These are phyloP conservation scores for Psettodes erumei DNA, from an alignment of 2,113 vertebrate genomes.

Conservation along the genomic window DNA sequence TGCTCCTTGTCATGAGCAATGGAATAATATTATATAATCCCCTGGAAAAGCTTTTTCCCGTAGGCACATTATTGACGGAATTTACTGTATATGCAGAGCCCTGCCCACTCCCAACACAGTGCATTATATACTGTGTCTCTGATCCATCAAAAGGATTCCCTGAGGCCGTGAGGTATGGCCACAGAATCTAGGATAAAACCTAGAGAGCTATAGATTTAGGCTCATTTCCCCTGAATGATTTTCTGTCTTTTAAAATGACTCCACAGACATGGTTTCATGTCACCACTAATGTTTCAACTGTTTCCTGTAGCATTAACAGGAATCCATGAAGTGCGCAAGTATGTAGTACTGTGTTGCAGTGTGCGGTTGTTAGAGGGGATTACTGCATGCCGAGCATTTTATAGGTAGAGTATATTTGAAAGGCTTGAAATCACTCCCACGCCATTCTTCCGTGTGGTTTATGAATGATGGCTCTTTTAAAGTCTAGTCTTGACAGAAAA, in stretches of 20 bases:
- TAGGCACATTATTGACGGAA: constrained; percentile 55
- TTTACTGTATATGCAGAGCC: constrained; percentile 39
- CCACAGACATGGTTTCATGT: constrained; percentile 70
- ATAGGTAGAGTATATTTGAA: constrained; percentile 22
- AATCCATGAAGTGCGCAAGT: constrained; percentile 53
- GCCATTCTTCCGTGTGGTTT: constrained; percentile 10
- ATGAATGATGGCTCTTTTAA: constrained; percentile 34
- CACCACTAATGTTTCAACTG: constrained; percentile 77
- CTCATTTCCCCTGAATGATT: constrained; percentile 81
- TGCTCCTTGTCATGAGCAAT: constrained; percentile 19
- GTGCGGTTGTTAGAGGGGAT: constrained; percentile 2
- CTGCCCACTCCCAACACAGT: constrained; percentile 8
- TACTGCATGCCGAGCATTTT: constrained; percentile 41
- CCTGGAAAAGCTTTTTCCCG: constrained; percentile 27
- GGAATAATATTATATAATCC: constrained; percentile 48
- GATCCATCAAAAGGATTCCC: constrained; percentile 51
- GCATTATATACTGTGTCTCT: constrained; percentile 27
- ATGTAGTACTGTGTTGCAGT: constrained; percentile 21
- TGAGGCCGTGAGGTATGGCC: constrained; percentile 37
- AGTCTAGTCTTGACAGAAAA: constrained; percentile 7
- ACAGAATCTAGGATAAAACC: constrained; percentile 64
- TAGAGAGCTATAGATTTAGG: constrained; percentile 71
- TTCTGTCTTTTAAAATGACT: constrained; percentile 73
- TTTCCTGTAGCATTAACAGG: constrained; percentile 78
- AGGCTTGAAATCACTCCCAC: constrained; percentile 6